Percentiles rank a stretch among this genome's conserved stretches.
These are phyloP conservation scores for Carcina quercana DNA, from an alignment of 2,888 invertebrate species.

Conservation along the genomic window DNA sequence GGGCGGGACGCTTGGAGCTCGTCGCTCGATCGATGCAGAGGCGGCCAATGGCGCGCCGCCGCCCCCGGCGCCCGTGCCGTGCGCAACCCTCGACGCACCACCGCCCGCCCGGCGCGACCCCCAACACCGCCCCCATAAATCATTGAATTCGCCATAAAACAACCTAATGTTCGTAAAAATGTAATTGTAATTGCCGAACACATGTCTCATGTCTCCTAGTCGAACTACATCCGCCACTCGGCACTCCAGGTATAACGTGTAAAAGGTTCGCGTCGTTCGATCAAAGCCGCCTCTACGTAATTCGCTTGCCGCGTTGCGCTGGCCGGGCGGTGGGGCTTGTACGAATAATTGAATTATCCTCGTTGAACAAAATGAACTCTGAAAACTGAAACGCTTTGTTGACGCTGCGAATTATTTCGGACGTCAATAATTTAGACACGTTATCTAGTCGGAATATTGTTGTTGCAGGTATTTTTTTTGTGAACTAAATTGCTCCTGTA, in stretches of 20 bases:
- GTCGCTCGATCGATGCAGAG: slow-evolving; percentile 68
- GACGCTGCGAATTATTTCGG: slow-evolving; percentile 64
- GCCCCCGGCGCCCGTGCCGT: slow-evolving; percentile 54
- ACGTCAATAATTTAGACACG: slow-evolving; percentile 65
- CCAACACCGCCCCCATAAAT: slow-evolving; percentile 70
- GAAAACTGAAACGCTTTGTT: slow-evolving; percentile 72
- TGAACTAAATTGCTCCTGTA: too few species aligned
- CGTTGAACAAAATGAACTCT: slow-evolving; percentile 70
- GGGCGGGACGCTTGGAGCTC: slow-evolving; percentile 66
- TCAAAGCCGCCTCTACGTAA: slow-evolving; percentile 51
- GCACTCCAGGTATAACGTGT: slow-evolving; percentile 45
- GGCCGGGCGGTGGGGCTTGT: slow-evolving; percentile 46
- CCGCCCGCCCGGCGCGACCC: slow-evolving; percentile 46
- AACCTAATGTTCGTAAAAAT: slow-evolving; percentile 71
- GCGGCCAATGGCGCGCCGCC: slow-evolving; percentile 70
- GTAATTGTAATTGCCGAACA: slow-evolving; percentile 70
- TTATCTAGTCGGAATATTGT: slow-evolving; percentile 49
- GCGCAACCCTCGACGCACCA: slow-evolving; percentile 56
- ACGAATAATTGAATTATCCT: slow-evolving; percentile 73
- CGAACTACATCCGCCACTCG: slow-evolving; percentile 42
- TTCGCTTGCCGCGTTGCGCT: slow-evolving; percentile 45
- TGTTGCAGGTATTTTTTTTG: too few species aligned
- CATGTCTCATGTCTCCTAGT: slow-evolving; percentile 57
- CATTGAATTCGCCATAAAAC: slow-evolving; percentile 73
- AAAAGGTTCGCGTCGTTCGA: slow-evolving; percentile 46